These are phyloP conservation scores for Habroteleia sp. DNA, from an alignment of 2,888 invertebrate genomes.

Conservation along the genomic window DNA sequence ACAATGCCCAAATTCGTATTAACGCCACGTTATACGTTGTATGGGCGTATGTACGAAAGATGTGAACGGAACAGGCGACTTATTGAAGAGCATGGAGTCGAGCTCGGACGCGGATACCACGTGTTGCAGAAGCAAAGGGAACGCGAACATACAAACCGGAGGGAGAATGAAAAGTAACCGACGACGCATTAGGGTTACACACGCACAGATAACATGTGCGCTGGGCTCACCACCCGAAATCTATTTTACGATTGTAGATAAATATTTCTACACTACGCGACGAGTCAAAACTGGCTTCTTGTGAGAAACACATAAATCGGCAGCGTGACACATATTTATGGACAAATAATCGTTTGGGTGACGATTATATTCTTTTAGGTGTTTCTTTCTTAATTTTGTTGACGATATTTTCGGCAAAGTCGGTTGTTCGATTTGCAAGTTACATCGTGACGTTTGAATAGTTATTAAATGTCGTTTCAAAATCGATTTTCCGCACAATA, in stretches of 20 bases:
- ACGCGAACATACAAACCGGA: conserved; percentile 14
- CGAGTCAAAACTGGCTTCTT: conserved; percentile 43
- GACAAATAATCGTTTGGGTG: conserved; percentile 50
- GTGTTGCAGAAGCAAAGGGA: conserved; percentile 52
- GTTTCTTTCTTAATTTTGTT: conserved; percentile 28
- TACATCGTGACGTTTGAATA: too few species aligned
- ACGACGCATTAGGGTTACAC: conserved; percentile 57
- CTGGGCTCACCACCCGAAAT: conserved; percentile 49
- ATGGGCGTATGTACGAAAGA: conserved; percentile 29
- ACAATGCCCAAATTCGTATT: conserved; percentile 25
- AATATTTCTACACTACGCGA: conserved; percentile 52
- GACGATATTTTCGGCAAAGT: neutral
- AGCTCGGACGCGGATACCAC: conserved; percentile 50
- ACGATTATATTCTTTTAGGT: conserved; percentile 47
- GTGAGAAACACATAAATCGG: conserved; percentile 53
- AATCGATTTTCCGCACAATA: too few species aligned
- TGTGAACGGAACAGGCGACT: conserved; percentile 41
- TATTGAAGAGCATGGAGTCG: conserved; percentile 27
- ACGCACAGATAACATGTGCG: conserved; percentile 56
- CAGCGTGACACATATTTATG: conserved; percentile 44
- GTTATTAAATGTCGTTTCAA: too few species aligned
- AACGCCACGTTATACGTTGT: conserved; percentile 16
- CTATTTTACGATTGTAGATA: conserved; percentile 62
- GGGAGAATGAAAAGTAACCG: conserved; percentile 55
- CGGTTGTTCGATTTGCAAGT: conserved; percentile 10